phyloP scores from a whole-genome alignment of 2,888 invertebrate genomes.

The Prenolepis imparis region DNA sequence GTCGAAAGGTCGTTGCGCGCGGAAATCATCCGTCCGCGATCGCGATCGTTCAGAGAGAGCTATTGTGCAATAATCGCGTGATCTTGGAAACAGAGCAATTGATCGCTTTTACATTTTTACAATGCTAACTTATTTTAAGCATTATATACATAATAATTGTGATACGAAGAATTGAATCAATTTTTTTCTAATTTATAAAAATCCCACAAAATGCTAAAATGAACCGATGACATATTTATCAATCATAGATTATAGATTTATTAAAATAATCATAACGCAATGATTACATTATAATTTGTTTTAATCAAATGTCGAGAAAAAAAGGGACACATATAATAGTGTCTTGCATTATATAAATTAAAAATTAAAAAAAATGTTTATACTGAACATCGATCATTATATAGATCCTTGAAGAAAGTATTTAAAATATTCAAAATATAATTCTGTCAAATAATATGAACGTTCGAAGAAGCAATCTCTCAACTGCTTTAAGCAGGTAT shows the following conservation, averaged over 20 bases:
- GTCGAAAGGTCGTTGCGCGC: slow-evolving; percentile 37
- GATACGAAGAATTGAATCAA: background rate
- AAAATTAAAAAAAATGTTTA: background rate
- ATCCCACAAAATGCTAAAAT: background rate
- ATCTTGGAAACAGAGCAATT: background rate
- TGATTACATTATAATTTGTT: background rate
- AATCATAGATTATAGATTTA: background rate
- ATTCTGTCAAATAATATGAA: background rate
- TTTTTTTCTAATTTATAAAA: background rate
- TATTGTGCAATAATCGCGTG: background rate
- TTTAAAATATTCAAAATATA: background rate
- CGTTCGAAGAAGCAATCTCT: background rate
- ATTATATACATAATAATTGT: background rate
- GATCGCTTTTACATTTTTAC: too few species aligned
- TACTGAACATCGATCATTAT: background rate
- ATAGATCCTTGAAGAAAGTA: background rate
- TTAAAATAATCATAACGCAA: background rate
- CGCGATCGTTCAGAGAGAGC: background rate
- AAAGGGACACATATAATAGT: background rate
- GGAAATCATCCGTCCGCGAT: background rate
- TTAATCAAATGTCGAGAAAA: background rate
- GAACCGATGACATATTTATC: background rate
- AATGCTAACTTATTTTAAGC: background rate
- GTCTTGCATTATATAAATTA: background rate
- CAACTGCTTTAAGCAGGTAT: background rate